Base-by-base conservation (phyloP, 2,888 invertebrate genomes). In the Hedychridium roseum region DNA sequence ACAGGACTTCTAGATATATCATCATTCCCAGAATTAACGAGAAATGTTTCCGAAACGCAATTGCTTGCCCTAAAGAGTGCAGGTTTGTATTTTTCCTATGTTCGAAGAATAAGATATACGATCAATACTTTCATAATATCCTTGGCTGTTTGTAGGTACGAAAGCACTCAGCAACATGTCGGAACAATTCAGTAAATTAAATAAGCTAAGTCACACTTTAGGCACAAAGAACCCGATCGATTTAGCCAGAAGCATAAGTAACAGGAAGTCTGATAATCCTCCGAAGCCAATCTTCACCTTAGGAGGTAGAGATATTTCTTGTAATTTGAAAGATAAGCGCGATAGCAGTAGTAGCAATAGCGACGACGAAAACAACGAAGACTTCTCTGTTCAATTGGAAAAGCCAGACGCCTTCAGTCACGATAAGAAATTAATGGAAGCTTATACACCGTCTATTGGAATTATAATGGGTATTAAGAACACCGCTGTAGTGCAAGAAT, bases 31-130 rank as follows among this genome's bases (percentile, higher is more conserved):
- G 84, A 86, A 3, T 76, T 89, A 53, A 87, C 91, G 0, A 82
- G 91, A 47, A 93, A 93, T 73, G 88, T 92, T 7, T 92, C 92
- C n/a, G 94, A 94, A 79, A 90, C 91, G n/a, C 93, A 94, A 71
- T 81, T 94, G 2, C 84, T 90, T 6, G 89, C 90, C 20, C 82
- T 93, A 34, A 86, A 88, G 68, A 88, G 84, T 74, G 90, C 86
- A 59, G 90, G 90, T 89, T 73, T 15, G 41, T 35, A 37, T 28
- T 39, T 34, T 30, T 31, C 27, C 2, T 7, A 9, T 4, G 2
- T 12, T 14, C 6, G 16, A 34, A 32, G n/a, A 15, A 18, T 23
- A 39, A 34, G n/a, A n/a, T n/a, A n/a, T n/a, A n/a, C n/a, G n/a
- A n/a, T n/a, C n/a, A n/a, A 23, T 23, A 9, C 5, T 6, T 23